Evolutionary conservation across 2,113 vertebrate species (phyloP), one percentile per base, ranked within the genome.

Genomic region (Eclectus roratus): DNA sequence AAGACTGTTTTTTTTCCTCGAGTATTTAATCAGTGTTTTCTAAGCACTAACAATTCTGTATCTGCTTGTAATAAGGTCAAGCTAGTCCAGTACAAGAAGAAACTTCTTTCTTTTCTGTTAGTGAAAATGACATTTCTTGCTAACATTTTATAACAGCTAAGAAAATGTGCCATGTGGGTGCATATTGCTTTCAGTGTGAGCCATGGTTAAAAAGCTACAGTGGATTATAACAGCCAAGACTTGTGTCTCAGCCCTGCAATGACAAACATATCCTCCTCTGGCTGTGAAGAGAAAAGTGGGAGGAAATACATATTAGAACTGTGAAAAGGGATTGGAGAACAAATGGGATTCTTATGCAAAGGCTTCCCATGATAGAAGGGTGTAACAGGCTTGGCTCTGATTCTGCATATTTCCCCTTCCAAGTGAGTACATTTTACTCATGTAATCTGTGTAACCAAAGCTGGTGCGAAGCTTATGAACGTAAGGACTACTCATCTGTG

Each of bases 131-230:
- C 47, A 49, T 79, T 87, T 95, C 85, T 70, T 79, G 37, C 65
- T 58, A 79, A 89, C 31, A 46, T 87, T 88, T 91, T 91, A 87
- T 81, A 89, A 81, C 73, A 93, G 86, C 39, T 43, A 81, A 71
- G 65, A 91, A 91, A 85, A 88, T n/a, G 28, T 50, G 61, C 70
- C 74, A 73, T 73, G 41, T 64, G 83, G 64, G 77, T 72, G 49
- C 55, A 44, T 17, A 49, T 27, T 65, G 64, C 58, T 72, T 88
- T 80, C 68, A 78, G 3, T 19, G n/a, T 49, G 86, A 86, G 80
- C 41, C 77, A 64, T 76, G 66, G 90, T 79, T 97, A 70, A 80
- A 90, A 88, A 90, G 52, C 58, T 76, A 65, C 79, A 77, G 25
- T 61, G 44, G 63, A 61, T 93, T 88, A 21, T 77, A 85, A 52